Evolutionary conservation across 2,888 invertebrate genomes (phyloP).

Genomic region (Ernsta delagoae): DNA sequence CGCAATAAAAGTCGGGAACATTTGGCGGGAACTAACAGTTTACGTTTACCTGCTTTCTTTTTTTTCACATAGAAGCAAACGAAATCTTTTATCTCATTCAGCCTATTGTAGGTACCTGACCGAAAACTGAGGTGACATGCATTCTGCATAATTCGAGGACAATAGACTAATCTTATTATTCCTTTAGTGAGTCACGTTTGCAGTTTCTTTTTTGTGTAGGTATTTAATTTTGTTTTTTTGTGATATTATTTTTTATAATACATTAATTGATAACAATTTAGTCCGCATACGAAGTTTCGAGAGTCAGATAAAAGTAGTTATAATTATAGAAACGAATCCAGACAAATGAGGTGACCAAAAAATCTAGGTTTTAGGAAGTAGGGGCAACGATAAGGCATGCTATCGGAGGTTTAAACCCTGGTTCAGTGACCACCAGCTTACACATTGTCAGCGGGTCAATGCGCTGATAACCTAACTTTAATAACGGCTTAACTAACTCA

Average conservation of each 20-base stretch:
- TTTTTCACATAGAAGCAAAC: constrained; percentile 1
- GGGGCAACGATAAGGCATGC: neutral
- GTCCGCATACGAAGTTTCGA: no score
- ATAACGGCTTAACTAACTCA: constrained; percentile 28
- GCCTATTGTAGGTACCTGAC: neutral
- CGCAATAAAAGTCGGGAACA: neutral
- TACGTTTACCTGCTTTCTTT: no score
- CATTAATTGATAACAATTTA: no score
- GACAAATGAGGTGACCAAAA: constrained; percentile 6
- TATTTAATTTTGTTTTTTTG: no score
- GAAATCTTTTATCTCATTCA: neutral
- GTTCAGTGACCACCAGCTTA: neutral
- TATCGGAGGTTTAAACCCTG: constrained; percentile 15
- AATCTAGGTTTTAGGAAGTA: constrained; percentile 20
- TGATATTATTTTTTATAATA: no score
- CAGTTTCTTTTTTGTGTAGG: no score
- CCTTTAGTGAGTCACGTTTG: constrained; percentile 19
- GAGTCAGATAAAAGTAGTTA: no score
- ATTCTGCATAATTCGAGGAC: constrained; percentile 20
- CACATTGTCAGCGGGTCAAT: constrained; percentile 15
- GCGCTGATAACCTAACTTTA: constrained; percentile 32
- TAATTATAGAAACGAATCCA: no score
- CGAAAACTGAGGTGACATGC: constrained; percentile 17
- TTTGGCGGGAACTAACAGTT: no score
- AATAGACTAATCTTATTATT: constrained; percentile 11